Conservation (phyloP, 1,140 invertebrate genomes). For the Condylostylus longicornis region DNA sequence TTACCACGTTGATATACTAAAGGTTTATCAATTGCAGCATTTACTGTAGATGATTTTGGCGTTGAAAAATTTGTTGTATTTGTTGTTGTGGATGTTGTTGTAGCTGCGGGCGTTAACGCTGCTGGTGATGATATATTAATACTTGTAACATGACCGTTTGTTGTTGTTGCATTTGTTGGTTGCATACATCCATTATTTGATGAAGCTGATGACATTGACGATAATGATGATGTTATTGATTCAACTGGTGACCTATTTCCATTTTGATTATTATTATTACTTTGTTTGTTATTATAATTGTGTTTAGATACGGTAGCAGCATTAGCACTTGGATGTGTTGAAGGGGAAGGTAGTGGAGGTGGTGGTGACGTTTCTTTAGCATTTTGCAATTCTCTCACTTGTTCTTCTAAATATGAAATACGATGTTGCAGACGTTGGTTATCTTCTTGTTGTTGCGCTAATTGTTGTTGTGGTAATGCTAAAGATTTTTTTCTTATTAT, state of each 20-base stretch:
- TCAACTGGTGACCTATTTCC: slow-evolving; percentile 5
- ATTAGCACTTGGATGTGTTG: too few species aligned
- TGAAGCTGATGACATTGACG: too few species aligned
- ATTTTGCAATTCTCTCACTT: slow-evolving; percentile 52
- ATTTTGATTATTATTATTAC: slow-evolving; percentile 8
- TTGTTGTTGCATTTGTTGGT: slow-evolving; percentile 5
- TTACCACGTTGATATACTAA: slow-evolving; percentile 28
- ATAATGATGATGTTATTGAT: neutral
- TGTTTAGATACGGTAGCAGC: too few species aligned
- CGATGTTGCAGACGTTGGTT: slow-evolving; percentile 71
- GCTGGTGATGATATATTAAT: slow-evolving; percentile 30
- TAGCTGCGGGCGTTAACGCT: slow-evolving; percentile 17
- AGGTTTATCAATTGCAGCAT: too few species aligned
- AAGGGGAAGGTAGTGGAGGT: too few species aligned
- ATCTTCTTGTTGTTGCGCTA: slow-evolving; percentile 43
- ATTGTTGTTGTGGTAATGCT: slow-evolving; percentile 19
- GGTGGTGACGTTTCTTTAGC: slow-evolving; percentile 17
- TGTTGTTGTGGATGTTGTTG: too few species aligned
- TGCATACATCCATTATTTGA: neutral
- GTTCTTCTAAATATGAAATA: slow-evolving; percentile 77
- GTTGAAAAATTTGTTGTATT: too few species aligned
- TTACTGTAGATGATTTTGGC: too few species aligned
- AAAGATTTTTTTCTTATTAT: slow-evolving; percentile 36
- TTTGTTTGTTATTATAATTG: slow-evolving; percentile 5
- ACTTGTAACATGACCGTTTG: slow-evolving; percentile 25